Evolutionary conservation across 2,113 vertebrate genomes (phyloP).

Genomic region (Rhabdornis inornatus): DNA sequence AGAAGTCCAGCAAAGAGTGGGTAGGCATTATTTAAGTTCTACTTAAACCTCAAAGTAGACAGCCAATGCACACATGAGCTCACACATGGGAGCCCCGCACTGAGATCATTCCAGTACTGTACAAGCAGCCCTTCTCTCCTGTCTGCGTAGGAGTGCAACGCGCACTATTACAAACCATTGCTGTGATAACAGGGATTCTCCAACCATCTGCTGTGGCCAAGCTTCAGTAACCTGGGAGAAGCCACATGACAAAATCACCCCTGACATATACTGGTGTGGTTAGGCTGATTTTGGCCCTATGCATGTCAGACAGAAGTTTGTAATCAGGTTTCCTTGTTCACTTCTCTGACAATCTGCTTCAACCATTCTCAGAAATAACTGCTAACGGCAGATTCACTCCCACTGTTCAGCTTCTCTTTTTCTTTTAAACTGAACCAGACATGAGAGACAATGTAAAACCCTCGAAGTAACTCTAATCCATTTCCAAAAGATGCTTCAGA

Average conservation of each 20-base stretch:
- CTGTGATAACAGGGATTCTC: conserved; percentile 37
- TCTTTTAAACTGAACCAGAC: conserved; percentile 51
- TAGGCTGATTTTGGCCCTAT: conserved; percentile 1
- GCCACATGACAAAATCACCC: neutral
- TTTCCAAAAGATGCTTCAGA: conserved; percentile 64
- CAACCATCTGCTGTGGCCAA: neutral
- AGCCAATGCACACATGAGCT: neutral
- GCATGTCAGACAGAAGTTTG: conserved; percentile 26
- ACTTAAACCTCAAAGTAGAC: neutral
- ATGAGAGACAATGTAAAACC: conserved; percentile 59
- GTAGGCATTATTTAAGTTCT: neutral
- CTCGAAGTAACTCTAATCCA: conserved; percentile 65
- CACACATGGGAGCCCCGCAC: neutral
- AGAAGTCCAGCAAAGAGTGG: neutral
- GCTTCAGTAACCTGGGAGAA: neutral
- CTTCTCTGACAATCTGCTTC: conserved; percentile 42
- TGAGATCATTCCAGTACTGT: neutral
- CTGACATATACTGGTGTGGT: neutral
- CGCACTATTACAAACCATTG: neutral
- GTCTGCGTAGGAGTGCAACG: neutral
- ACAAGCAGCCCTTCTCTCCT: neutral
- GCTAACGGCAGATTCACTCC: conserved; percentile 44
- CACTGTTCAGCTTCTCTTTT: conserved; percentile 30
- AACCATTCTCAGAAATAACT: conserved; percentile 37
- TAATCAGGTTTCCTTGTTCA: conserved; percentile 24